Evolutionary conservation across 1,140 invertebrate species (phyloP), one percentile per base, ranked within the genome.

Genomic region (Apis cerana): DNA sequence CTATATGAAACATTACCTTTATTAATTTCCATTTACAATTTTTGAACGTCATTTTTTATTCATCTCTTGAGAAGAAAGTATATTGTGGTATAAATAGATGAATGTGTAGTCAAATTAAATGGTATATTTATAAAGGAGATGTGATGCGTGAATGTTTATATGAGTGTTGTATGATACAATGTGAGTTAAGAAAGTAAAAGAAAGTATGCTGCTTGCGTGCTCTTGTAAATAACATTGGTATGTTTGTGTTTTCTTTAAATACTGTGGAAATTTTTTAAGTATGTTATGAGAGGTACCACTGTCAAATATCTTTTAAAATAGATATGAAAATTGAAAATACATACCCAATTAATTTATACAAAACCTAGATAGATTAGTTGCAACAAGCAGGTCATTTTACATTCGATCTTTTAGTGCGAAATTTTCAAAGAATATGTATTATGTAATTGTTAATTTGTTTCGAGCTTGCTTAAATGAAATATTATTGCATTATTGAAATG

Each of bases 71-170:
- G 80, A 76, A 79, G 71, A 80, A 76, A 64, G 75, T 88, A 78
- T 85, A 76, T 77, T 86, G 74, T 91, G 90, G 91, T 90, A 86
- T 88, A 91, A 88, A 91, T 92, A 90, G 92, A 77, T 92, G 92
- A 92, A 92, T 92, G 92, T 84, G 81, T 68, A 83, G 69, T 67
- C 79, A 75, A 79, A 70, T 67, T 71, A 74, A 77, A 67, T 88
- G 88, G 84, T 58, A 77, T 69, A 85, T 88, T 86, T 88, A 72
- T 83, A 89, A 27, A 59, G 85, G 59, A 87, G 23, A 75, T 77
- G 82, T 83, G 88, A 77, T 68, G 87, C 48, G 62, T 74, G 85
- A 86, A 79, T 88, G 88, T 84, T 82, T 80, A 79, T 54, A 68
- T 78, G 75, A 70, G 83, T 85, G 83, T 75, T 62, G 71, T 81